Percentiles rank a stretch among this genome's conserved stretches.
These are phyloP conservation scores for Ptychobarbus kaznakovi DNA, from an alignment of 2,797 vertebrate species.

Conservation along the genomic window DNA sequence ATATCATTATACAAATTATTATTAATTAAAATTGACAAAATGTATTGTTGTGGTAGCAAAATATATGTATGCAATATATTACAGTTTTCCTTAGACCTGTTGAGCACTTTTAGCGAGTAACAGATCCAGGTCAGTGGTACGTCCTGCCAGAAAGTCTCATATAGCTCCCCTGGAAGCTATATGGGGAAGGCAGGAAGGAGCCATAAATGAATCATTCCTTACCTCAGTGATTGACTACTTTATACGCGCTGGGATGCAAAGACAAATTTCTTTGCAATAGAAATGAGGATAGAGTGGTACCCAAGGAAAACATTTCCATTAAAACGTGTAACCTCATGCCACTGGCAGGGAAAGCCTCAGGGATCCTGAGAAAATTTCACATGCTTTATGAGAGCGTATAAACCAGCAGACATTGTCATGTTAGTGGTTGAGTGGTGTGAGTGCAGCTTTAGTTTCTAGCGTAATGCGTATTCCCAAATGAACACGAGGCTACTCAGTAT, in stretches of 20 bases:
- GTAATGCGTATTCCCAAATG: background rate
- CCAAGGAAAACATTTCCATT: slow-evolving; percentile 63
- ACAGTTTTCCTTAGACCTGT: slow-evolving; percentile 34
- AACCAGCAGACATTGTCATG: slow-evolving; percentile 37
- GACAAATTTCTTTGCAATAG: slow-evolving; percentile 60
- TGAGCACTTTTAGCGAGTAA: slow-evolving; percentile 39
- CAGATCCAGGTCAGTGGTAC: slow-evolving; percentile 52
- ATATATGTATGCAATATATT: background rate
- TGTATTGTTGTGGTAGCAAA: background rate
- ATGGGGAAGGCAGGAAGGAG: slow-evolving; percentile 35
- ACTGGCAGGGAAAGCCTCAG: slow-evolving; percentile 44
- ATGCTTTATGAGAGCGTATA: slow-evolving; percentile 52
- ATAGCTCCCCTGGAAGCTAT: slow-evolving; percentile 47
- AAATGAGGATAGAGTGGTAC: slow-evolving; percentile 56
- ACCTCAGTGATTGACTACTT: slow-evolving; percentile 58
- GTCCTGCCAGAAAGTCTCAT: slow-evolving; percentile 46
- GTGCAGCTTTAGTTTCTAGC: background rate
- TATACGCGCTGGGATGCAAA: slow-evolving; percentile 58
- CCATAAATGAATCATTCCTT: slow-evolving; percentile 57
- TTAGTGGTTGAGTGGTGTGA: background rate
- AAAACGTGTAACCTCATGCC: slow-evolving; percentile 49
- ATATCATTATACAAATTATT: background rate
- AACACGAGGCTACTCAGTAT: background rate
- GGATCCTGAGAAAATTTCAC: slow-evolving; percentile 52
- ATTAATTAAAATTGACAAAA: background rate